Conservation (phyloP, 2,113 vertebrate genomes). For the Hiodon alosoides region DNA sequence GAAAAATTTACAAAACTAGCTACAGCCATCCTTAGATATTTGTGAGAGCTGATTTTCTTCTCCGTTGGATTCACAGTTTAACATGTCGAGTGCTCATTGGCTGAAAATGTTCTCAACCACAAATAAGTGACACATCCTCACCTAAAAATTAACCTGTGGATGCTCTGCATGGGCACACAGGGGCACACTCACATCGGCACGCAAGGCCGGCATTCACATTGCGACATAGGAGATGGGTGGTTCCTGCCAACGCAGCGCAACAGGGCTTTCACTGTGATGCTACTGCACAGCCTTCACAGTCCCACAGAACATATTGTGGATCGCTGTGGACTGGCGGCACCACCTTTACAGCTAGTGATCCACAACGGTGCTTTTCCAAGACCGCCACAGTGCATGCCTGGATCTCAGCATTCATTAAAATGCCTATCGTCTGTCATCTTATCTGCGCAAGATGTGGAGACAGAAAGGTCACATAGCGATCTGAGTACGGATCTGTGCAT, state of each 20-base stretch:
- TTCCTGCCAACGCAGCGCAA: no score
- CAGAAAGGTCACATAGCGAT: conserved; percentile 52
- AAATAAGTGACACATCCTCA: no score
- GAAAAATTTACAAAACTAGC: no score
- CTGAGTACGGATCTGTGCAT: conserved; percentile 27
- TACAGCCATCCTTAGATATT: no score
- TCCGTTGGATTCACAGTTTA: no score
- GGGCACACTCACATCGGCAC: neutral
- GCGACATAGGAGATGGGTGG: no score
- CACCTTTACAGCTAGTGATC: neutral
- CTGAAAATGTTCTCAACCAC: no score
- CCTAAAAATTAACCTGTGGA: no score
- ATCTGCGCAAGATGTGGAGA: conserved; percentile 41
- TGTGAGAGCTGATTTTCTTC: no score
- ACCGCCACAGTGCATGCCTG: conserved; percentile 12
- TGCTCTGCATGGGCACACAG: neutral
- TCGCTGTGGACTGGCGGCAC: no score
- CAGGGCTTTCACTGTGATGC: no score
- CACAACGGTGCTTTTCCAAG: neutral
- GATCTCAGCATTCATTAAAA: conserved; percentile 36
- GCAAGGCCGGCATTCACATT: neutral
- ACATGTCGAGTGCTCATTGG: no score
- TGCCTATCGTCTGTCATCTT: conserved; percentile 38
- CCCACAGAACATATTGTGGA: neutral
- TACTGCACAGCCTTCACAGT: neutral